Conservation (phyloP, 2,113 vertebrate genomes). For the Triplophysa siluroides region DNA sequence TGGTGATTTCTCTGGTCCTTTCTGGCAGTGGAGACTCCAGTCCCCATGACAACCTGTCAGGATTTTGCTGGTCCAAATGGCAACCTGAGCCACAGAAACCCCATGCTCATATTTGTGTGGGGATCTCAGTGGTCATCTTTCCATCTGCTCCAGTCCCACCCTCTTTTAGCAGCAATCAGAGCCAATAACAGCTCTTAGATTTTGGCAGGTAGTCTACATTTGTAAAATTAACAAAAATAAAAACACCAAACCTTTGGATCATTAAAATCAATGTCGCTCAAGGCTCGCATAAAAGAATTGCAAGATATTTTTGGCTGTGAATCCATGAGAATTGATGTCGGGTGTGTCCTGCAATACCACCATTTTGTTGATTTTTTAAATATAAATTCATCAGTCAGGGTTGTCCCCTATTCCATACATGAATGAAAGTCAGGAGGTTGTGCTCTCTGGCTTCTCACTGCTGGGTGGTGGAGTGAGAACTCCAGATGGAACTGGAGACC, state of each 20-base stretch:
- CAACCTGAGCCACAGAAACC: conserved; percentile 38
- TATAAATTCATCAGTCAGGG: background rate
- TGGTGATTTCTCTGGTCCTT: conserved; percentile 57
- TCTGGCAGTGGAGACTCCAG: conserved; percentile 63
- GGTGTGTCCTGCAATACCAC: conserved; percentile 33
- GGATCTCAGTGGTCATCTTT: conserved; percentile 14
- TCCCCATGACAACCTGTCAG: conserved; percentile 56
- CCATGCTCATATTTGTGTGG: background rate
- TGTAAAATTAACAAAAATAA: conserved; percentile 35
- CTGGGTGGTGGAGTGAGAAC: conserved; percentile 92
- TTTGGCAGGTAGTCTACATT: conserved; percentile 78
- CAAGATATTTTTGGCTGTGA: conserved; percentile 9
- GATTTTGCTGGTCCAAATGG: conserved; percentile 52
- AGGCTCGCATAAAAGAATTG: background rate
- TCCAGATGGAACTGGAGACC: conserved; percentile 81
- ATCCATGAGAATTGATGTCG: conserved; percentile 15
- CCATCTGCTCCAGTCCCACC: conserved; percentile 70
- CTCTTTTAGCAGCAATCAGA: conserved; percentile 92
- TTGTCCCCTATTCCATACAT: background rate
- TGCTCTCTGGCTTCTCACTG: conserved; percentile 78
- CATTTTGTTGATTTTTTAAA: background rate
- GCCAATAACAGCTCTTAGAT: conserved; percentile 75
- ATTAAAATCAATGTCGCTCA: conserved; percentile 26
- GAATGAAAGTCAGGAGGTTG: conserved; percentile 29
- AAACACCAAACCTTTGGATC: conserved; percentile 15